phyloP scores from a whole-genome alignment of 2,113 vertebrate species.

The Pachycephala philippinensis region DNA sequence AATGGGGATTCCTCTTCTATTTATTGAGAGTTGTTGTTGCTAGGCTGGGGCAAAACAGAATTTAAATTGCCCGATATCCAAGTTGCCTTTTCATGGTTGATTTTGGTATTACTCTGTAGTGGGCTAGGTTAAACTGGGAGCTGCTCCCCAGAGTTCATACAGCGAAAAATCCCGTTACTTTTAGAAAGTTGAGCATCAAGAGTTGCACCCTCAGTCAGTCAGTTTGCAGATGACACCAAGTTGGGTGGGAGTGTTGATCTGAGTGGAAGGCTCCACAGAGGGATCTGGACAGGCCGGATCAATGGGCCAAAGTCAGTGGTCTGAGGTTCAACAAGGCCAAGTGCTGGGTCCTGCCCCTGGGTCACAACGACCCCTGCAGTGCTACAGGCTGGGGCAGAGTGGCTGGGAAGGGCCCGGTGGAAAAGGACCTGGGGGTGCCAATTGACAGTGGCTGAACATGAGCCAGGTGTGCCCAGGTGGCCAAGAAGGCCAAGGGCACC shows the following conservation, averaged over 20 bases:
- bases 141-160: neutral
- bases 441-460: neutral
- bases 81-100: neutral
- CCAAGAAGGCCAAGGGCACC: neutral
- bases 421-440: neutral
- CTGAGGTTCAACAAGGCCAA: neutral
- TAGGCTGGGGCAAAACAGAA: neutral
- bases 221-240: neutral
- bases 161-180: neutral
- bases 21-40: neutral
- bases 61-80: neutral
- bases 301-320: fast-evolving
- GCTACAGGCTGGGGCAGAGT: neutral
- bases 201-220: neutral
- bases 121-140: neutral
- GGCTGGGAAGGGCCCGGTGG: fast-evolving
- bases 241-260: neutral
- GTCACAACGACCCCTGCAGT: neutral
- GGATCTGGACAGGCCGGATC: neutral
- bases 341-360: neutral
- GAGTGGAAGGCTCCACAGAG: neutral
- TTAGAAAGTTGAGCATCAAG: neutral
- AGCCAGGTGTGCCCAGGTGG: neutral
- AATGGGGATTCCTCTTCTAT: neutral
- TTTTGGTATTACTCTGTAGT: neutral